Evolutionary conservation across 2,113 vertebrate species (phyloP).

Genomic region (Xerus inauris): DNA sequence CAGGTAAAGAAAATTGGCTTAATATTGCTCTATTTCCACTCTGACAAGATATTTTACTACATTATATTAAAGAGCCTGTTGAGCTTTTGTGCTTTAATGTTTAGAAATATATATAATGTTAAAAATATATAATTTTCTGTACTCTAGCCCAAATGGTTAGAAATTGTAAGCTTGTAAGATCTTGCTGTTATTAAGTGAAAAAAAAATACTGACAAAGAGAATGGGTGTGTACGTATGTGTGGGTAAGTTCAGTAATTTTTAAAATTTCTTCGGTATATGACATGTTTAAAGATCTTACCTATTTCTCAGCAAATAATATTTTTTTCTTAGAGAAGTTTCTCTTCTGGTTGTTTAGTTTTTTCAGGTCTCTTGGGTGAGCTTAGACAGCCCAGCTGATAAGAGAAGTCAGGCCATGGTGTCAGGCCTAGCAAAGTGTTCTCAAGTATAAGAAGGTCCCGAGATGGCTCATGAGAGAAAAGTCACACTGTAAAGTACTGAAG

Average conservation of each 20-base stretch:
- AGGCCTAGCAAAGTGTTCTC: neutral
- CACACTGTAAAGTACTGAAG: neutral
- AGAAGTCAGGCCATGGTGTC: neutral
- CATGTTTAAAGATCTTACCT: neutral
- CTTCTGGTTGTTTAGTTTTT: neutral
- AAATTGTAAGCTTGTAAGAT: neutral
- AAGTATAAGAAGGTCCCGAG: neutral
- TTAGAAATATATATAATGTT: neutral
- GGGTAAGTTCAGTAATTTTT: neutral
- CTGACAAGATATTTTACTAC: conserved; percentile 36
- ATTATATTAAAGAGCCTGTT: neutral
- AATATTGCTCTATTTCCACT: conserved; percentile 36
- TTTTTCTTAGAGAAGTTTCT: neutral
- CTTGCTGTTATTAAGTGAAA: neutral
- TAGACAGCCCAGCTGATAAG: neutral
- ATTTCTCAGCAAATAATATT: conserved; percentile 22
- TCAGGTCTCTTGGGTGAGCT: neutral
- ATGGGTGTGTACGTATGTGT: neutral
- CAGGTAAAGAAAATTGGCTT: conserved; percentile 10
- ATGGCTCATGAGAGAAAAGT: neutral
- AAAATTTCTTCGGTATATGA: neutral
- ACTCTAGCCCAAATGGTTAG: neutral
- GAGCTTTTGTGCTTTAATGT: neutral
- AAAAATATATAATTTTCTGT: neutral
- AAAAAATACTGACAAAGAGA: neutral